Conservation (phyloP, 2,797 vertebrate species). For the Momotus momota region DNA sequence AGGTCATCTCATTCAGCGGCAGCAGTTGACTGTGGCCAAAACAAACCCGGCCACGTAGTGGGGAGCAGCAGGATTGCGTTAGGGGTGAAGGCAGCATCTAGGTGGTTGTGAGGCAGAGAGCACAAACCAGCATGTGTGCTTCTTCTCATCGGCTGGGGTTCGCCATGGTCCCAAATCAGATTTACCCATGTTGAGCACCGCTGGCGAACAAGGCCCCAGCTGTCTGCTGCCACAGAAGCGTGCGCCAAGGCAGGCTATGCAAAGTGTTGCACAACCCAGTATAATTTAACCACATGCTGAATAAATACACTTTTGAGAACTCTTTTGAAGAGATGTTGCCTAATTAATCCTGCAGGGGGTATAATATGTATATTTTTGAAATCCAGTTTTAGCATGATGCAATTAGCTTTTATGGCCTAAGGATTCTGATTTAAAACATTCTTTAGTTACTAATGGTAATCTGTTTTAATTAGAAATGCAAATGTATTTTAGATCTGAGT, state of each 20-base stretch:
- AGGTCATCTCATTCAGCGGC: neutral
- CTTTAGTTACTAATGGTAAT: conserved; percentile 56
- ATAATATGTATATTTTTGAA: conserved; percentile 68
- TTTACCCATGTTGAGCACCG: neutral
- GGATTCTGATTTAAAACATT: conserved; percentile 65
- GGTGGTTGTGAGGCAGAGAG: neutral
- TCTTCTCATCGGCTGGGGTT: neutral
- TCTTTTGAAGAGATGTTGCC: conserved; percentile 63
- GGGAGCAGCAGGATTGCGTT: neutral
- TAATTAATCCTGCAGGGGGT: conserved; percentile 74
- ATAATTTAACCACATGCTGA: conserved; percentile 61
- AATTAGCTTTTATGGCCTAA: conserved; percentile 67
- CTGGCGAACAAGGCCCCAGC: neutral
- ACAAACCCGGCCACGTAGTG: rapidly evolving
- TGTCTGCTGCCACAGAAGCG: neutral
- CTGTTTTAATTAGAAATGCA: conserved; percentile 70
- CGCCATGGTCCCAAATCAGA: rapidly evolving
- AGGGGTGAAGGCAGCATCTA: neutral
- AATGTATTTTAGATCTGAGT: conserved; percentile 53
- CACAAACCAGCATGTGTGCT: neutral
- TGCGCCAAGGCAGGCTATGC: neutral
- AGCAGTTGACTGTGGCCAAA: neutral
- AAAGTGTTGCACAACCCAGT: conserved; percentile 4
- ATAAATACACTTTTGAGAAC: conserved; percentile 64
- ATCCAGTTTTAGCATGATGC: conserved; percentile 63